Conservation (phyloP, 2,113 vertebrate species). For the Psilopsiagon aymara region DNA sequence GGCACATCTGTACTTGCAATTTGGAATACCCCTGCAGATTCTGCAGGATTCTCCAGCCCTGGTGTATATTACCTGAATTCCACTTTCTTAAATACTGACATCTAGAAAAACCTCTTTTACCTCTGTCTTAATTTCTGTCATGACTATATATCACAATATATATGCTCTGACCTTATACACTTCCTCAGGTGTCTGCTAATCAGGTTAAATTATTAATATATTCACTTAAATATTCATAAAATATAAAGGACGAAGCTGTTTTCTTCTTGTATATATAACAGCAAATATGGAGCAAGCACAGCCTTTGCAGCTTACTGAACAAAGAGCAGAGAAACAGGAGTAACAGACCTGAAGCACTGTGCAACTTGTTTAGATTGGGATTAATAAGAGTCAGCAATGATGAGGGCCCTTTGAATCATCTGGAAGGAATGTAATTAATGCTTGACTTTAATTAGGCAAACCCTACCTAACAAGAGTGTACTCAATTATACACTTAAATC, state of each 20-base stretch:
- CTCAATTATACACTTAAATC: neutral
- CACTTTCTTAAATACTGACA: neutral
- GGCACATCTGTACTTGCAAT: neutral
- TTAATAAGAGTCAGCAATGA: neutral
- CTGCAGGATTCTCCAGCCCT: neutral
- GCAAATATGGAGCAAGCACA: neutral
- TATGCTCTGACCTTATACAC: neutral
- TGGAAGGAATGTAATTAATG: neutral
- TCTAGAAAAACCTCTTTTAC: neutral
- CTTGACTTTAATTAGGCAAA: slow-evolving; percentile 32
- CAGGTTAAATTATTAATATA: neutral
- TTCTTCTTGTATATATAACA: neutral
- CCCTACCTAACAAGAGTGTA: neutral
- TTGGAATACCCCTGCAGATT: neutral
- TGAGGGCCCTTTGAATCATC: neutral
- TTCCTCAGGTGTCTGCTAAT: neutral
- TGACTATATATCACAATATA: neutral
- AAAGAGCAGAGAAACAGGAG: neutral
- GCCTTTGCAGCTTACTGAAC: neutral
- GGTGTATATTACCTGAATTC: neutral
- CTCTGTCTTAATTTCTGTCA: neutral
- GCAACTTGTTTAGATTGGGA: neutral
- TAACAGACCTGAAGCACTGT: neutral
- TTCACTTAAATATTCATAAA: neutral
- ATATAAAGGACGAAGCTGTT: neutral